Evolutionary conservation across 2,113 vertebrate species (phyloP), one percentile per base, ranked within the genome.

Genomic region (Callocephalon fimbriatum): DNA sequence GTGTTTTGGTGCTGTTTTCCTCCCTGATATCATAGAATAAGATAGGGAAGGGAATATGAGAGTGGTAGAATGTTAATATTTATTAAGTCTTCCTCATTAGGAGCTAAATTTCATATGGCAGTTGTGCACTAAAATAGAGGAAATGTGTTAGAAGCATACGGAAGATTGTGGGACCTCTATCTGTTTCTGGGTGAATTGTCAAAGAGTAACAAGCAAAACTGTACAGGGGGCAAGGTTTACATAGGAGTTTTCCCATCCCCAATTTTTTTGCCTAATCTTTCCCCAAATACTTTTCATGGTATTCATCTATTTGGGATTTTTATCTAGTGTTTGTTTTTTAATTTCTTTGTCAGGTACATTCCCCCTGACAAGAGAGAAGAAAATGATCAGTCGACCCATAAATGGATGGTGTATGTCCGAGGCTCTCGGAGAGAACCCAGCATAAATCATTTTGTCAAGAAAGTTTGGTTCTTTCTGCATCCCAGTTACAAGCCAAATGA

Each of bases 401-500:
- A 99, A 84, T 99, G 99, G 99, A 99, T 99, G 99, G 99, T 99
- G 31, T 99, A 99, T 26, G 99, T 99, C 42, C 97, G 99, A 94
- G 99, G 99, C 56, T 99, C 99, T 48, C 98, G 99, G 66, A 99
- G 98, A 94, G 99, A 99, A 96, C 99, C 99, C 70, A 99, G 99
- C 94, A 99, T 99, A 76, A 98, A 99, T 96, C 99, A 99, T 96
- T 99, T 99, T 98, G 99, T 99, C 56, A 99, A 99, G 98, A 99
- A 99, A 98, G 99, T 99, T 88, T 99, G 99, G 99, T 99, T 99
- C 97, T 99, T 99, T 81, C 98, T 99, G 86, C 99, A 99, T 95
- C 99, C 99, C 88, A 99, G 99, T 98, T 99, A 99, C 97, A 99
- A 99, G 96, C 99, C 99, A 58, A 99, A 99, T 66, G 99, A 99